phyloP scores from a whole-genome alignment of 2,797 vertebrate genomes.

The Nothura maculosa region DNA sequence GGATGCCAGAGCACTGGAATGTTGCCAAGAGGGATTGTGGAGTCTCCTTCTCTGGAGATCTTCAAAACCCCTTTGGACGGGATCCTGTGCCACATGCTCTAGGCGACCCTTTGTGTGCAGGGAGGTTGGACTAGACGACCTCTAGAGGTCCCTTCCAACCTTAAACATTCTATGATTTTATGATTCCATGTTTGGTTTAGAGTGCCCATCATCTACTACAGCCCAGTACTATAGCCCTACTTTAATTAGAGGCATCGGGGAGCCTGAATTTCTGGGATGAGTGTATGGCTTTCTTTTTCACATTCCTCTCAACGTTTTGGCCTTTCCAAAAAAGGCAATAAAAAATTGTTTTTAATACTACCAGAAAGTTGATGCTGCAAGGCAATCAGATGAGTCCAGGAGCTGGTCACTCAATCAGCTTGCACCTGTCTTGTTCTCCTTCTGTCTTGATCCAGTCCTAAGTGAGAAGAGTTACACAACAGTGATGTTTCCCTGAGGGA shows the following conservation, averaged over 20 bases:
- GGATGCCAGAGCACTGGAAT: no score
- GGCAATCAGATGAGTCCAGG: not conserved
- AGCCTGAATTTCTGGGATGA: not conserved
- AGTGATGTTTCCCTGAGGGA: not conserved
- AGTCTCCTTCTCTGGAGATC: no score
- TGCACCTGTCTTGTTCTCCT: fast-evolving
- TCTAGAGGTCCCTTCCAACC: no score
- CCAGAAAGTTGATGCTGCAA: not conserved
- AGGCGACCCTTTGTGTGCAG: no score
- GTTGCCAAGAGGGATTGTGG: no score
- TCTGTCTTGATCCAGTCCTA: not conserved
- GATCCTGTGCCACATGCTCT: no score
- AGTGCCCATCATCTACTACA: not conserved
- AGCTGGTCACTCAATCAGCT: not conserved
- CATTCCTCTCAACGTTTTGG: not conserved
- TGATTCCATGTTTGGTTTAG: not conserved
- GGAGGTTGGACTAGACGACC: no score
- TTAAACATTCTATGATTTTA: no score
- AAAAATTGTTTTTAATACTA: not conserved
- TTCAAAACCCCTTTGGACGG: no score
- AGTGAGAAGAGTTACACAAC: fast-evolving
- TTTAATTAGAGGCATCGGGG: not conserved
- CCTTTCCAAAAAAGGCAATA: not conserved
- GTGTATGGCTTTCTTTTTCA: not conserved
- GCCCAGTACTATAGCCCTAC: fast-evolving